Conservation (phyloP, 2,113 vertebrate genomes). For the Dasyurus viverrinus region DNA sequence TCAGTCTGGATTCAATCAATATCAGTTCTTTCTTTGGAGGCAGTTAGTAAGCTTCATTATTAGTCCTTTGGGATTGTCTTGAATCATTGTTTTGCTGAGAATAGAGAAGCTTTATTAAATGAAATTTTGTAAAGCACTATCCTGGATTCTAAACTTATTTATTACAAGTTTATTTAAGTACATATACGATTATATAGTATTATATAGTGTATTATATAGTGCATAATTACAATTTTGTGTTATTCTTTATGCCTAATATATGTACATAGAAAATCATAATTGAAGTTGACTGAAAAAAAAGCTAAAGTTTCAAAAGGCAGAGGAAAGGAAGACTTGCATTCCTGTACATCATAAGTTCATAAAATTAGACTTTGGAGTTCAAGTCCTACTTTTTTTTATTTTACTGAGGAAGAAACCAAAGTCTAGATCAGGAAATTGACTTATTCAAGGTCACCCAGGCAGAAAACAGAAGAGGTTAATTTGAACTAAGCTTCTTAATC, state of each 20-base stretch:
- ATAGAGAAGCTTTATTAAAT: background rate
- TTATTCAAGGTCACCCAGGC: background rate
- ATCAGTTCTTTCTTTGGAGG: too few relatives aligned
- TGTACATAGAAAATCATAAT: background rate
- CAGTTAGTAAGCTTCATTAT: too few relatives aligned
- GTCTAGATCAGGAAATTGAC: background rate
- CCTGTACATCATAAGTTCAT: background rate
- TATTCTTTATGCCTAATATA: too few relatives aligned
- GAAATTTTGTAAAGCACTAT: background rate
- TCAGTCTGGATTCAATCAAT: too few relatives aligned
- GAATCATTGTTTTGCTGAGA: too few relatives aligned
- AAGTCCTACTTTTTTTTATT: background rate
- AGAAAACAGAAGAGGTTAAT: background rate
- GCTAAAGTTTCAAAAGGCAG: background rate
- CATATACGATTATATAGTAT: too few relatives aligned
- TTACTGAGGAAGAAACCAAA: background rate
- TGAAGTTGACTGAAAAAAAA: background rate
- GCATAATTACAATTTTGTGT: too few relatives aligned
- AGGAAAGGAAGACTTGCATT: background rate
- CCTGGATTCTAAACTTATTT: background rate
- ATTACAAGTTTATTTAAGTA: too few relatives aligned
- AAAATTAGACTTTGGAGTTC: background rate
- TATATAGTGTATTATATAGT: too few relatives aligned
- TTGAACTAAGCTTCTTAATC: background rate
- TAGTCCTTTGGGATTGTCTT: too few relatives aligned